phyloP scores from a whole-genome alignment of 1,140 invertebrate genomes.

The Lordiphosa clarofinis region DNA sequence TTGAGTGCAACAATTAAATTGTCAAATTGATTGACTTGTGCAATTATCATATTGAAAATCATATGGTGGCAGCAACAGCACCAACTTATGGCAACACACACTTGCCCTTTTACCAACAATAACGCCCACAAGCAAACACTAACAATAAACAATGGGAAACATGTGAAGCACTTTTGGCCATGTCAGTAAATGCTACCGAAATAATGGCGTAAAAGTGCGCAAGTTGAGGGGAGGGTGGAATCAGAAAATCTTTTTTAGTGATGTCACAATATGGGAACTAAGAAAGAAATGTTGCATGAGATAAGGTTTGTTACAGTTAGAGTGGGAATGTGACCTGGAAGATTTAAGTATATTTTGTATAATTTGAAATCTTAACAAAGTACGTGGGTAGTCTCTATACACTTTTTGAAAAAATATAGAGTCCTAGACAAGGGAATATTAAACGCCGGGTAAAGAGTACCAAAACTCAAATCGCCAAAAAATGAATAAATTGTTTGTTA shows the following conservation, averaged over 20 bases:
- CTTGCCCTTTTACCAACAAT: conserved; percentile 46
- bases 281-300: conserved; percentile 21
- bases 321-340: too few species aligned
- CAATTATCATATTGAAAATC: conserved; percentile 64
- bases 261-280: conserved; percentile 53
- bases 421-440: too few species aligned
- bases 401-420: too few species aligned
- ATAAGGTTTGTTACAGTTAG: too few species aligned
- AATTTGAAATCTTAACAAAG: neutral
- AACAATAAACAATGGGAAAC: conserved; percentile 34
- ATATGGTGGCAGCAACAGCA: conserved; percentile 21
- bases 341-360: too few species aligned
- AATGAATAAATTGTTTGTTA: too few species aligned
- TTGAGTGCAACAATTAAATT: conserved; percentile 61
- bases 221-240: neutral
- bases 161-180: conserved; percentile 59
- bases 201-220: conserved; percentile 2
- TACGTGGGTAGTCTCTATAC: too few species aligned
- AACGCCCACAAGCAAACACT: conserved; percentile 22
- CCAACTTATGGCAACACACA: conserved; percentile 29
- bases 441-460: too few species aligned
- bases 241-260: conserved; percentile 40
- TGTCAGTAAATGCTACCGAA: conserved; percentile 44
- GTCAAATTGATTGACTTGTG: conserved; percentile 53
- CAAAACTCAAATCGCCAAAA: too few species aligned